Evolutionary conservation across 2,888 invertebrate species (phyloP), one percentile per base, ranked within the genome.

Genomic region (Yponomeuta cagnagella): DNA sequence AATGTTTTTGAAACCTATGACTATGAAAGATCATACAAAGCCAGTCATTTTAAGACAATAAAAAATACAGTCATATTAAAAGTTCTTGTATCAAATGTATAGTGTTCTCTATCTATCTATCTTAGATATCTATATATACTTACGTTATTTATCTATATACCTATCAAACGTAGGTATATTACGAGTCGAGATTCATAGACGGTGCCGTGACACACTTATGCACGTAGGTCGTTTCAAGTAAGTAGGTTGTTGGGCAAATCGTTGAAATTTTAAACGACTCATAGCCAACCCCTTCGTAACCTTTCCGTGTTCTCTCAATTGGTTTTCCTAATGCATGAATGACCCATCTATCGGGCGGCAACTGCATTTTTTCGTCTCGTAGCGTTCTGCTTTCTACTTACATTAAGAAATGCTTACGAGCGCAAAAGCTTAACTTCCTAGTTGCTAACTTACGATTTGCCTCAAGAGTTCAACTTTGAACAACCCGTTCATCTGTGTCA

Each of bases 271-370:
- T 68, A 68, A 68, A 68, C 48, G 23, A 23, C 23, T n/a, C 48
- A 9, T 23, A 10, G 52, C 69, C 52, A 69, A 30, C 69, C 69
- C 33, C 48, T 69, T 52, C 52, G 37, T 58, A 58, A 69, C 69
- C 52, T 31, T 52, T 31, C 69, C 52, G 58, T 63, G 69, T 69
- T 69, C 58, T 58, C 9, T 15, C 31, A 69, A 69, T 69, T 69
- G 69, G 52, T 31, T 52, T 69, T 69, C 58, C 52, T 69, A 69
- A 69, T 69, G 30, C 69, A 69, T 69, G 69, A 69, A 69, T 58
- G 15, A 33, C 52, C 69, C 69, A 30, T 52, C 23, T 23, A 23
- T 58, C 52, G 15, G 43, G 15, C 8, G 52, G 52, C 15, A 58
- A 58, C 52, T 58, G 52, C 52, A 12, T 58, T 9, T 15, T 58